A percentile compares a stretch with the other conserved stretches of the same genome.
These are phyloP conservation scores for Tetropium fuscum DNA, from an alignment of 2,888 invertebrate species.

Conservation along the genomic window DNA sequence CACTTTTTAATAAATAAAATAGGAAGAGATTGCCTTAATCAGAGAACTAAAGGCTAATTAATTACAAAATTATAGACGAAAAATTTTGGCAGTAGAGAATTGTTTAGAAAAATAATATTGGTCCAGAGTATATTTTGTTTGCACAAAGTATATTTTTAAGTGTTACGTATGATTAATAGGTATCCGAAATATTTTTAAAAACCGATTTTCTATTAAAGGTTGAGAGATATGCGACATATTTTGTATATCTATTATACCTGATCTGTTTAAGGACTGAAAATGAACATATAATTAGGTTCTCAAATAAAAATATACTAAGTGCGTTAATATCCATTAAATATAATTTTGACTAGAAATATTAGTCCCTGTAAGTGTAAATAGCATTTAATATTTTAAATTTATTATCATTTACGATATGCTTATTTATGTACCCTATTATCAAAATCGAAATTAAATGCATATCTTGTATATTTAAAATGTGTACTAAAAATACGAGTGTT, in stretches of 20 bases:
- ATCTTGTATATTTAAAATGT: slow-evolving; percentile 25
- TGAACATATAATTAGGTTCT: not conserved
- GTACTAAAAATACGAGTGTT: slow-evolving; percentile 12
- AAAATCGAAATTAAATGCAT: slow-evolving; percentile 20
- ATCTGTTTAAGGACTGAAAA: too few relatives aligned
- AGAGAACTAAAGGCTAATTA: slow-evolving; percentile 21
- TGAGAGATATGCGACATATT: not conserved
- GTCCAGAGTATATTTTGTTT: slow-evolving; percentile 44
- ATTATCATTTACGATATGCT: slow-evolving; percentile 51
- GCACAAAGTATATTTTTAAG: slow-evolving; percentile 26
- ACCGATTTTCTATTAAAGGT: not conserved
- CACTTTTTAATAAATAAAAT: slow-evolving; percentile 31
- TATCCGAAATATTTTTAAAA: too few relatives aligned
- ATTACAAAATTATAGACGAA: slow-evolving; percentile 26
- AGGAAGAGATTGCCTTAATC: slow-evolving; percentile 21
- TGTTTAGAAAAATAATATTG: slow-evolving; percentile 41
- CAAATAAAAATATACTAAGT: slow-evolving; percentile 14
- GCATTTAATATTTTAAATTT: slow-evolving; percentile 36
- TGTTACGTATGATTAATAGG: not conserved
- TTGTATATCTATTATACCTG: too few relatives aligned
- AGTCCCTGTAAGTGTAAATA: slow-evolving; percentile 39
- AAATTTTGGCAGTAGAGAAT: slow-evolving; percentile 31
- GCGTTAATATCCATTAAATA: slow-evolving; percentile 25
- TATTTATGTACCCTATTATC: slow-evolving; percentile 36
- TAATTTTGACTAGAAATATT: slow-evolving; percentile 42